Conservation (phyloP, 2,888 invertebrate genomes). For the Cataglyphis altisquamis region DNA sequence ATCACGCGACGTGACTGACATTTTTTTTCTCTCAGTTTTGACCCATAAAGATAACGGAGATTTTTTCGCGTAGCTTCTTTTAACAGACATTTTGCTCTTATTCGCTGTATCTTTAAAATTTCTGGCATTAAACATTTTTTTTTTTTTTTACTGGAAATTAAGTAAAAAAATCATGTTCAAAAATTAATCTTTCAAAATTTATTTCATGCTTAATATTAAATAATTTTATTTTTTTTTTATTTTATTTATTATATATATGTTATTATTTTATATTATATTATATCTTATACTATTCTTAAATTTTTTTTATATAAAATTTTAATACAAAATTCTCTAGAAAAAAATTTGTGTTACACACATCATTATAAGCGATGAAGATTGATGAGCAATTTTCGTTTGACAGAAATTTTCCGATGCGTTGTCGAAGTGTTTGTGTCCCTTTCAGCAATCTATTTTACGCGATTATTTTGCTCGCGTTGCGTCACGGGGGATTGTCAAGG, state of each 20-base stretch:
- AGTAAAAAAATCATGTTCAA: neutral
- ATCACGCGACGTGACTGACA: slow-evolving; percentile 6
- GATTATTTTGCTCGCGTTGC: slow-evolving; percentile 47
- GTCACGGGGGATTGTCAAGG: neutral
- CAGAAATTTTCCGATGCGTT: neutral
- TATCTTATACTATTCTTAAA: too few relatives aligned
- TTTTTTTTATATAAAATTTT: neutral
- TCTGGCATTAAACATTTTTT: neutral
- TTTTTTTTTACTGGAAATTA: neutral
- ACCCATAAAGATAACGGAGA: neutral
- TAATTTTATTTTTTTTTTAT: neutral
- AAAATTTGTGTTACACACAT: neutral
- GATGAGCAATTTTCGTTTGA: neutral
- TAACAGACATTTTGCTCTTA: neutral
- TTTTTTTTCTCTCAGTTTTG: neutral
- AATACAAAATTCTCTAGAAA: neutral
- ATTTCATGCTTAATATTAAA: neutral
- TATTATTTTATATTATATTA: too few relatives aligned
- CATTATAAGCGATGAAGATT: neutral
- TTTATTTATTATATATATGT: too few relatives aligned
- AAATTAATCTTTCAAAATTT: neutral
- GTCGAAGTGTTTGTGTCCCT: slow-evolving; percentile 28
- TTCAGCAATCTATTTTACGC: slow-evolving; percentile 29
- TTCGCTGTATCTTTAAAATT: neutral
- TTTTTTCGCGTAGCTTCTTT: neutral